Conservation (phyloP, 1,140 invertebrate genomes). For the Lepidurus packardi region DNA sequence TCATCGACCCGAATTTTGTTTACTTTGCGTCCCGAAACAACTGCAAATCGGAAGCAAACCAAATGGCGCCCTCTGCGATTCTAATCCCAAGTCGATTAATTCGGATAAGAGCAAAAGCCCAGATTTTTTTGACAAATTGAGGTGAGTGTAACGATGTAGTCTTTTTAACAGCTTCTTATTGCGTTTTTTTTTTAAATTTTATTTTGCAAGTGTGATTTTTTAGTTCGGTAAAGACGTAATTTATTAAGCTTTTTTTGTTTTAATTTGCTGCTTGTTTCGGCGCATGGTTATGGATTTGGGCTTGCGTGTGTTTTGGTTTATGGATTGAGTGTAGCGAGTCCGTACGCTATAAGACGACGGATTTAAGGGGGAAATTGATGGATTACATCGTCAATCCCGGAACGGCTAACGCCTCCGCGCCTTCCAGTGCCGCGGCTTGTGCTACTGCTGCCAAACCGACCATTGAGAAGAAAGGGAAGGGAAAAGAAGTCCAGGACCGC, state of each 20-base stretch:
- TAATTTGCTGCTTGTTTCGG: background rate
- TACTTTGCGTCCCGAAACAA: conserved; percentile 38
- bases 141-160: background rate
- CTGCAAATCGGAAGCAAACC: background rate
- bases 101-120: background rate
- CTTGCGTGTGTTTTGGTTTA: background rate
- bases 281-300: background rate
- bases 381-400: conserved; percentile 88
- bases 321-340: background rate
- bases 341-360: conserved; percentile 64
- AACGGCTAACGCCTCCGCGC: conserved; percentile 48
- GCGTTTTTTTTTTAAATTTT: background rate
- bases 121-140: background rate
- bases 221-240: background rate
- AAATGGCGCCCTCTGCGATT: background rate
- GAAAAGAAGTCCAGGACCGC: conserved; percentile 44
- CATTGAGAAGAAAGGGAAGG: conserved; percentile 40
- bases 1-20: conserved; percentile 42
- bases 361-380: conserved; percentile 85
- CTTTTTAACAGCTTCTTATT: background rate
- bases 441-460: conserved; percentile 31
- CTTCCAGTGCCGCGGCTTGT: conserved; percentile 42
- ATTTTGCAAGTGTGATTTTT: conserved; percentile 22
- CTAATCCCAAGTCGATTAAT: background rate
- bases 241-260: conserved; percentile 25